Evolutionary conservation across 2,797 vertebrate genomes (phyloP).

Genomic region (Ibycter americanus): DNA sequence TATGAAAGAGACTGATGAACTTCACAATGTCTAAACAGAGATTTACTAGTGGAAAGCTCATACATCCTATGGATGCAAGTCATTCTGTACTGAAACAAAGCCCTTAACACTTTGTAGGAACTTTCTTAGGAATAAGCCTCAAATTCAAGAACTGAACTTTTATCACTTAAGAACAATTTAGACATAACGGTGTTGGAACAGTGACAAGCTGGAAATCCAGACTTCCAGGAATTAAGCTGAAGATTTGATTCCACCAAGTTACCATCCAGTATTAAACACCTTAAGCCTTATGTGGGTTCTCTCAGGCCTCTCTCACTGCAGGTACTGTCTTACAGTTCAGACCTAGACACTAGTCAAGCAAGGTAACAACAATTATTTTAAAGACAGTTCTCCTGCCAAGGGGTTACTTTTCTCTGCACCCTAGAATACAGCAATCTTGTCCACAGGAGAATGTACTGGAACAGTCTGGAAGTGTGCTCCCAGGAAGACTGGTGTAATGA

Average conservation of each 20-base stretch:
- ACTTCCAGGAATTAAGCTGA: background rate
- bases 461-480: background rate
- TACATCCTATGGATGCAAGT: background rate
- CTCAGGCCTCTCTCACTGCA: background rate
- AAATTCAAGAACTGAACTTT: background rate
- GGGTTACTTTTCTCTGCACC: background rate
- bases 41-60: background rate
- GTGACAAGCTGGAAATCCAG: background rate
- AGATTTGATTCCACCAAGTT: background rate
- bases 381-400: background rate
- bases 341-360: background rate
- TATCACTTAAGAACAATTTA: accelerated
- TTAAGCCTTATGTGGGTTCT: background rate
- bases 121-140: background rate
- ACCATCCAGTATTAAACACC: background rate
- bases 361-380: background rate
- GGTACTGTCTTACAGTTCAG: background rate
- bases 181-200: background rate
- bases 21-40: background rate
- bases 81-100: background rate
- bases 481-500: background rate
- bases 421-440: background rate
- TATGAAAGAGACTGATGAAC: background rate
- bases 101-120: background rate
- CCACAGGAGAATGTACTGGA: background rate